Base-by-base conservation (phyloP, 2,797 vertebrate species). In the Nasua narica region DNA sequence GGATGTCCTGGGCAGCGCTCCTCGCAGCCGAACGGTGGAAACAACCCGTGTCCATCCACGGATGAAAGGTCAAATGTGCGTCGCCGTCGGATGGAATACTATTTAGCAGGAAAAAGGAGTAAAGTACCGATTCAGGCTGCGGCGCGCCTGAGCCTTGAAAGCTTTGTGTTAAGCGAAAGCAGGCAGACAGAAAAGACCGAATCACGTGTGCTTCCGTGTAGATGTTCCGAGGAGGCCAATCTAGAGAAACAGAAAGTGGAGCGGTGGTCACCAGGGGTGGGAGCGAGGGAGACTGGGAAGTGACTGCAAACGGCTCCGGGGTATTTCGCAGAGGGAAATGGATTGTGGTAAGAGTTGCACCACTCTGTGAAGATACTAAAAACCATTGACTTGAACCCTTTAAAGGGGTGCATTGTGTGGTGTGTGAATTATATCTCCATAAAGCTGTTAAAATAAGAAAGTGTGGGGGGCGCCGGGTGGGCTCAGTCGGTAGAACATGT, bases 81-180 rank as follows among this genome's bases (percentile, higher is more conserved):
- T 27, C 0, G 3, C n/a, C 27, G 1, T 3, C 3, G 18, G 0
- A 2, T 0, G 15, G 58, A 11, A n/a, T 5, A 9, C n/a, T 27
- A 23, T 5, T 10, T 0, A 13, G 3, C 79, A 2, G 3, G 2
- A 1, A 60, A 70, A 70, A 3, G 65, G 65, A 18, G 37, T 4
- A 2, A 35, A 25, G 27, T 10, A 18, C 37, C 1, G 43, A 25
- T 2, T 3, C 18, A 0, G 0, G 32, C 18, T 21, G 8, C 35
- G 1, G 0, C 0, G 7, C 23, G 40, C 9, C 12, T 2, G 69
- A 27, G 2, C 60, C 40, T n/a, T 11, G 35, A 29, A n/a, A 29
- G 9, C 56, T 6, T 16, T 0, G 7, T 3, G 29, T 32, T 14
- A 3, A 18, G 32, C 13, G 54, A 15, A 4, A 32, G 40, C n/a